phyloP scores from a whole-genome alignment of 1,140 invertebrate genomes.

The Phocides pigmalion region DNA sequence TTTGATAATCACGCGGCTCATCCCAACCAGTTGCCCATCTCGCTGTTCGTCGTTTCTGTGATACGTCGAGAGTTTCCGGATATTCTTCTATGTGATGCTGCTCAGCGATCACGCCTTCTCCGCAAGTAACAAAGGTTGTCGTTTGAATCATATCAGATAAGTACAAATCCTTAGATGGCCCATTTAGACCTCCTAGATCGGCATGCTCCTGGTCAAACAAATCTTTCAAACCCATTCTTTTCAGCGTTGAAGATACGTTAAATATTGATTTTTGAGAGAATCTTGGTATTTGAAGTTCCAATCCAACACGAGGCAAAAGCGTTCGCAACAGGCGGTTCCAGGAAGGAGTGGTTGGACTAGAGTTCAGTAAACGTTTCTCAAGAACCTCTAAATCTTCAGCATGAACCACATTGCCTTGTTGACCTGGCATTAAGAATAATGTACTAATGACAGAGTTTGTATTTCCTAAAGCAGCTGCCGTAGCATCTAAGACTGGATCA shows the following conservation, averaged over 20 bases:
- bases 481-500: constrained; percentile 92
- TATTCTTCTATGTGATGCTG: constrained; percentile 92
- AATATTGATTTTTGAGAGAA: constrained; percentile 92
- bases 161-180: constrained; percentile 88
- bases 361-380: constrained; percentile 87
- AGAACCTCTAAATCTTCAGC: constrained; percentile 90
- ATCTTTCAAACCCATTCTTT: constrained; percentile 91
- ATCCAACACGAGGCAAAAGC: constrained; percentile 88
- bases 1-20: constrained; percentile 83
- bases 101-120: constrained; percentile 88
- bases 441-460: constrained; percentile 89
- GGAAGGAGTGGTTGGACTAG: constrained; percentile 86
- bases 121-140: constrained; percentile 91
- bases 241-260: constrained; percentile 90
- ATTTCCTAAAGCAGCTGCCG: constrained; percentile 89
- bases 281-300: constrained; percentile 92
- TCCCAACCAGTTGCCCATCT: constrained; percentile 71
- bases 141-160: constrained; percentile 92
- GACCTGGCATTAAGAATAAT: constrained; percentile 91
- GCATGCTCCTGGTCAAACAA: constrained; percentile 89
- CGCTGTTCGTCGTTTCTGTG: constrained; percentile 63
- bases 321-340: constrained; percentile 90
- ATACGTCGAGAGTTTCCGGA: constrained; percentile 85
- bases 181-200: constrained; percentile 91
- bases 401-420: constrained; percentile 89